These are phyloP conservation scores for Acrobasis consociella DNA, from an alignment of 2,888 invertebrate genomes.

Conservation along the genomic window DNA sequence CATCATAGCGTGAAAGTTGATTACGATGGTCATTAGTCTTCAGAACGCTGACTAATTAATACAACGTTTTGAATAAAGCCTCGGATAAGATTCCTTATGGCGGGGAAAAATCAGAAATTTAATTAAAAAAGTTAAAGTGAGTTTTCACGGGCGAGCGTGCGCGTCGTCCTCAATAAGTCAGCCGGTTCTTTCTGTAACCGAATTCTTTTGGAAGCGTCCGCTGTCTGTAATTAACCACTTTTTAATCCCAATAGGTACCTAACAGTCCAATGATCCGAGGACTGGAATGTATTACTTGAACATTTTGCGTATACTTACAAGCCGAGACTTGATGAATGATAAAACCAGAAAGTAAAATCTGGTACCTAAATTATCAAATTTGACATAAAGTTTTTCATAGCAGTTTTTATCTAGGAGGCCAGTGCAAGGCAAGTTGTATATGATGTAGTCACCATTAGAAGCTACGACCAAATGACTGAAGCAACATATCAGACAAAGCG, in stretches of 20 bases:
- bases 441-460: too few relatives aligned
- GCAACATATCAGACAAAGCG: too few relatives aligned
- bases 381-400: too few relatives aligned
- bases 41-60: slow-evolving; percentile 72
- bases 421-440: too few relatives aligned
- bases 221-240: slow-evolving; percentile 51
- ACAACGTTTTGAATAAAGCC: slow-evolving; percentile 76
- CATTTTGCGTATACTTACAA: too few relatives aligned
- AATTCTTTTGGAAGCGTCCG: slow-evolving; percentile 50
- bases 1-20: slow-evolving; percentile 62
- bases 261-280: background rate
- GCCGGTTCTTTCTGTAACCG: slow-evolving; percentile 58
- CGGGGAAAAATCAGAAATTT: slow-evolving; percentile 77
- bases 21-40: slow-evolving; percentile 69
- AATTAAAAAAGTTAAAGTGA: slow-evolving; percentile 82
- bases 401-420: too few relatives aligned
- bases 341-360: too few relatives aligned
- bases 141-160: slow-evolving; percentile 75
- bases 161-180: slow-evolving; percentile 70
- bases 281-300: background rate
- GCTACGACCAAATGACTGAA: too few relatives aligned
- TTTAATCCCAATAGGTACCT: slow-evolving; percentile 33
- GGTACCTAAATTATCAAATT: too few relatives aligned
- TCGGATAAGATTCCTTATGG: slow-evolving; percentile 63
- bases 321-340: too few relatives aligned